phyloP scores from a whole-genome alignment of 2,888 invertebrate genomes.

The Leptinotarsa peninsularis region DNA sequence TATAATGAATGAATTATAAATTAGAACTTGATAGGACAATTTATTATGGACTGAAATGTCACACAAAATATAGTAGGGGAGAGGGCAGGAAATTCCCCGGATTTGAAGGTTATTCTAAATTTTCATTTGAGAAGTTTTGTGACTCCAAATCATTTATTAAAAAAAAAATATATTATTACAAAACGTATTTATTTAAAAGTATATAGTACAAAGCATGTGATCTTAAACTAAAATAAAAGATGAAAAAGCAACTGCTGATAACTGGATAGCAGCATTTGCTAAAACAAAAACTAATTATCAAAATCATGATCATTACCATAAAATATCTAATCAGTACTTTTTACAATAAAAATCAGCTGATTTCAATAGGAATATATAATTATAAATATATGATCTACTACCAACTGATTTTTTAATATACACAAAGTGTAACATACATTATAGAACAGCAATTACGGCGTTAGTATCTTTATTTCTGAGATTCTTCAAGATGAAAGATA shows the following conservation, averaged over 20 bases:
- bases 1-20: too few relatives aligned
- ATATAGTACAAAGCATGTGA: conserved; percentile 60
- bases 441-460: conserved; percentile 26
- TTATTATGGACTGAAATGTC: too few relatives aligned
- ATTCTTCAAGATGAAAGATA: conserved; percentile 13
- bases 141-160: too few relatives aligned
- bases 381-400: conserved; percentile 42
- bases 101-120: too few relatives aligned
- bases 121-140: too few relatives aligned
- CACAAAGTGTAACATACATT: conserved; percentile 35
- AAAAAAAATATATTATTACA: conserved; percentile 15
- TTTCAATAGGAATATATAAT: conserved; percentile 45
- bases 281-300: conserved; percentile 46
- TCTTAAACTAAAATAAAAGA: conserved; percentile 48
- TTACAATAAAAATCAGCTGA: conserved; percentile 60
- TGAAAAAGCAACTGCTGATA: conserved; percentile 42
- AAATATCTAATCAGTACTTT: conserved; percentile 64
- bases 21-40: too few relatives aligned
- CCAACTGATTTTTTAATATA: conserved; percentile 50
- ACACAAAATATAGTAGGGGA: too few relatives aligned
- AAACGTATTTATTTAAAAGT: conserved; percentile 55
- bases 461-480: conserved; percentile 20
- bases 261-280: conserved; percentile 37
- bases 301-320: conserved; percentile 44
- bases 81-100: too few relatives aligned